A percentile compares a stretch with the other conserved stretches of the same genome.
These are phyloP conservation scores for Dicyrtoma fusca DNA, from an alignment of 2,888 invertebrate species.

Conservation along the genomic window DNA sequence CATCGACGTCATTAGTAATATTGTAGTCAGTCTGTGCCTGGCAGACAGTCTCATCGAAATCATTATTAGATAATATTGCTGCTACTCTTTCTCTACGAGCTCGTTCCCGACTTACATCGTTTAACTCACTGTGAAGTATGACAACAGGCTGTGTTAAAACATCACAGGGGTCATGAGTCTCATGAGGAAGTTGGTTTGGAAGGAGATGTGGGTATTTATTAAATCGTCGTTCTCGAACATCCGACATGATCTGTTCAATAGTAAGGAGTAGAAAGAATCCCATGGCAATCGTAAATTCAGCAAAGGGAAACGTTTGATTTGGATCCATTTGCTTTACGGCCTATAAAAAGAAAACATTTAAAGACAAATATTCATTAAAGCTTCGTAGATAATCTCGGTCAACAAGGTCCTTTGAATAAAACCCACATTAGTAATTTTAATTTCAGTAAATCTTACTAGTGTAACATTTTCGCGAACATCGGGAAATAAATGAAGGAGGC, in stretches of 20 bases:
- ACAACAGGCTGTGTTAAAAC: no score
- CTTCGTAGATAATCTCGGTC: background rate
- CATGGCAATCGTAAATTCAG: conserved; percentile 49
- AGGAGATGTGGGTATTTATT: background rate
- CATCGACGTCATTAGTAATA: no score
- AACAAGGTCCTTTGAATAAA: no score
- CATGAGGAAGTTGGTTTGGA: background rate
- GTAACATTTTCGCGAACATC: conserved; percentile 51
- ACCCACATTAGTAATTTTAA: background rate
- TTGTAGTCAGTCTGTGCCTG: no score
- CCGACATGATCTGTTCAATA: conserved; percentile 55
- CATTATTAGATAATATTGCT: no score
- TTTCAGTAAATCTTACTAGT: conserved; percentile 41
- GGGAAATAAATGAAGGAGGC: conserved; percentile 54
- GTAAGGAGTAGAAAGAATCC: conserved; percentile 54
- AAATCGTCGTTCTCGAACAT: conserved; percentile 45
- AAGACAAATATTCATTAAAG: background rate
- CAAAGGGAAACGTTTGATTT: conserved; percentile 47
- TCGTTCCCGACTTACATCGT: no score
- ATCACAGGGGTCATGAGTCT: no score
- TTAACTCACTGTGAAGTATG: no score
- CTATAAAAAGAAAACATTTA: conserved; percentile 30
- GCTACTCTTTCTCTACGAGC: no score
- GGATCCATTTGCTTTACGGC: conserved; percentile 48
- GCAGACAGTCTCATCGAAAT: no score